Conservation (phyloP, 2,797 vertebrate genomes). For the Arnoldichthys spilopterus region DNA sequence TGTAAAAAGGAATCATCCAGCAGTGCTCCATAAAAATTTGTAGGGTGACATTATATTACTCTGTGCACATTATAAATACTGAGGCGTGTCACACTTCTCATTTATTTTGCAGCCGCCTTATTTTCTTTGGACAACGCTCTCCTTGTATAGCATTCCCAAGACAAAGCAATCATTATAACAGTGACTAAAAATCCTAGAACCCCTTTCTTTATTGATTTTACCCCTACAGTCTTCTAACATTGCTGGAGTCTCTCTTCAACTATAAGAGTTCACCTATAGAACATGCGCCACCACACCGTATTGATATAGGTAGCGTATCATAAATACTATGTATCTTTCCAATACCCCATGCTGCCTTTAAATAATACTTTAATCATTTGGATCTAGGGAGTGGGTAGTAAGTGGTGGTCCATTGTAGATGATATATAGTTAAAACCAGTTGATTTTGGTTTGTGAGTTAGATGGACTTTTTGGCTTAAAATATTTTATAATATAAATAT, state of each 20-base stretch:
- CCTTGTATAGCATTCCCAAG: conserved; percentile 38
- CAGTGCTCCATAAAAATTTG: conserved; percentile 45
- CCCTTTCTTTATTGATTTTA: conserved; percentile 21
- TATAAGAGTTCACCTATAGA: background rate
- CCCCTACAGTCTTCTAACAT: background rate
- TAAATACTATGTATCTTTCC: background rate
- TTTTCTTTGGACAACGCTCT: conserved; percentile 42
- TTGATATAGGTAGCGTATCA: background rate
- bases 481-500: too few species aligned
- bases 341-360: background rate
- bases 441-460: too few species aligned
- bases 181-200: conserved; percentile 27
- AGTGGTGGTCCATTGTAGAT: background rate
- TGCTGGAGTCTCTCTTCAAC: conserved; percentile 18
- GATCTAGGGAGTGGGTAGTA: background rate
- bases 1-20: conserved; percentile 40
- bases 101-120: conserved; percentile 24
- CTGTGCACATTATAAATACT: conserved; percentile 47
- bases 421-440: background rate
- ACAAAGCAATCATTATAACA: conserved; percentile 41
- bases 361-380: background rate
- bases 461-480: background rate
- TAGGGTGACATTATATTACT: conserved; percentile 50
- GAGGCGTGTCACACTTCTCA: conserved; percentile 45
- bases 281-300: background rate